phyloP scores from a whole-genome alignment of 2,113 vertebrate species.

The Machaerirhynchus nigripectus region DNA sequence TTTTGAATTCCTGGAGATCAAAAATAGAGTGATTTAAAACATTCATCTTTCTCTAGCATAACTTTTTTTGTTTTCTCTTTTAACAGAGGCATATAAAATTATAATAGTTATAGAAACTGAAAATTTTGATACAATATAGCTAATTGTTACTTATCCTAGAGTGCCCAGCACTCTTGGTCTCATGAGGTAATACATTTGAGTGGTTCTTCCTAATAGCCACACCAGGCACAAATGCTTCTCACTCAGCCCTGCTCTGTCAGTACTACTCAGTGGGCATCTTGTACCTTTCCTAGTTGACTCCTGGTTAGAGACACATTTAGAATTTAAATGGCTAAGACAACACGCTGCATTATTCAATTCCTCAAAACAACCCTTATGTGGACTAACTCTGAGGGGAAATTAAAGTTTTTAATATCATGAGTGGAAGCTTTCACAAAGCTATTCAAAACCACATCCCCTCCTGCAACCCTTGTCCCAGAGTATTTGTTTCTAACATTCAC shows the following conservation, averaged over 20 bases:
- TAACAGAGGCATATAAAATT: neutral
- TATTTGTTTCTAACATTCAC: neutral
- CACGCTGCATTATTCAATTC: accelerated
- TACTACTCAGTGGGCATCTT: neutral
- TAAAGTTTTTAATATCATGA: neutral
- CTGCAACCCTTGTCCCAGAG: neutral
- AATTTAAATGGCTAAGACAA: neutral
- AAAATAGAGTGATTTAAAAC: neutral
- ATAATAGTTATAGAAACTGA: neutral
- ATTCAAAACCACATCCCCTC: neutral
- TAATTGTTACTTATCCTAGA: neutral
- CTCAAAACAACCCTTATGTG: neutral
- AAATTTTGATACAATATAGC: neutral
- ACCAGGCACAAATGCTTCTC: neutral
- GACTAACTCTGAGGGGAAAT: neutral
- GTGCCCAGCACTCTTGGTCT: neutral
- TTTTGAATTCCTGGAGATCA: neutral
- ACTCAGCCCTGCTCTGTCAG: neutral
- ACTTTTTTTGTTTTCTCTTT: neutral
- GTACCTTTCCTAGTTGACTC: neutral
- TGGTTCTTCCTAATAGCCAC: neutral
- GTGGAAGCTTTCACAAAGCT: neutral
- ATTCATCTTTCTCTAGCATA: neutral
- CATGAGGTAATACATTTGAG: neutral
- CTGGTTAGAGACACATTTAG: neutral